Evolutionary conservation across 2,888 invertebrate genomes (phyloP).

Genomic region (Mythimna impura): DNA sequence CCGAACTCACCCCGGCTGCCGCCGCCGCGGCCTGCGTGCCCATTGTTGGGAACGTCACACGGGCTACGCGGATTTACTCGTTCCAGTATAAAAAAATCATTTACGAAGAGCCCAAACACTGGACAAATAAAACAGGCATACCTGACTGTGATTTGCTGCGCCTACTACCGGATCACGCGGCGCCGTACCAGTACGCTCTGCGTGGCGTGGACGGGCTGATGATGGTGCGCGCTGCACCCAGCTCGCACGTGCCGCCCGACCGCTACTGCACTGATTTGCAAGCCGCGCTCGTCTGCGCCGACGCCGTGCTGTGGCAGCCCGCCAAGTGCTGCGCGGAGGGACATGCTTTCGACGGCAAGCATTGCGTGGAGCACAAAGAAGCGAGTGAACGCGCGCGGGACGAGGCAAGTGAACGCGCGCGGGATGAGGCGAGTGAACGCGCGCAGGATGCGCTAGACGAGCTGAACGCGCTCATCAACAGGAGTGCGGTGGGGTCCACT

Average conservation of each 20-base stretch:
- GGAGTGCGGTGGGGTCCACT: conserved; percentile 79
- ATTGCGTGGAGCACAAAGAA: conserved; percentile 80
- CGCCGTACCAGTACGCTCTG: conserved; percentile 87
- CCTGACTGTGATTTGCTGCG: conserved; percentile 79
- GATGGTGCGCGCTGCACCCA: conserved; percentile 85
- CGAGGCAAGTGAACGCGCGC: too few species aligned
- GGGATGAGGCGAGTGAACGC: conserved; percentile 56
- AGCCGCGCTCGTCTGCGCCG: conserved; percentile 92
- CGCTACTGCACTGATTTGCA: conserved; percentile 93
- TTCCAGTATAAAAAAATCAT: conserved; percentile 26
- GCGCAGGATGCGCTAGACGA: conserved; percentile 79
- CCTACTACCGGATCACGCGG: conserved; percentile 81
- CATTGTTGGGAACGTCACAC: conserved; percentile 86
- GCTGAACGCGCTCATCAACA: conserved; percentile 75
- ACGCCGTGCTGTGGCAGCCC: conserved; percentile 79
- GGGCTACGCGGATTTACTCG: conserved; percentile 91
- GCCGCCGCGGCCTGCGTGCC: conserved; percentile 74
- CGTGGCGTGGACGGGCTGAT: conserved; percentile 93
- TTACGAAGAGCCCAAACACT: conserved; percentile 34
- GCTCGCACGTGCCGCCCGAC: conserved; percentile 87
- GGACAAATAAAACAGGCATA: conserved; percentile 78
- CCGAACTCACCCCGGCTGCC: conserved; percentile 75
- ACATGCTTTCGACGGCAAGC: conserved; percentile 90
- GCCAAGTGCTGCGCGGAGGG: conserved; percentile 93
- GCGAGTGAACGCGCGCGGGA: not conserved